Conservation (phyloP, 2,113 vertebrate genomes). For the Marcusenius ussheri region DNA sequence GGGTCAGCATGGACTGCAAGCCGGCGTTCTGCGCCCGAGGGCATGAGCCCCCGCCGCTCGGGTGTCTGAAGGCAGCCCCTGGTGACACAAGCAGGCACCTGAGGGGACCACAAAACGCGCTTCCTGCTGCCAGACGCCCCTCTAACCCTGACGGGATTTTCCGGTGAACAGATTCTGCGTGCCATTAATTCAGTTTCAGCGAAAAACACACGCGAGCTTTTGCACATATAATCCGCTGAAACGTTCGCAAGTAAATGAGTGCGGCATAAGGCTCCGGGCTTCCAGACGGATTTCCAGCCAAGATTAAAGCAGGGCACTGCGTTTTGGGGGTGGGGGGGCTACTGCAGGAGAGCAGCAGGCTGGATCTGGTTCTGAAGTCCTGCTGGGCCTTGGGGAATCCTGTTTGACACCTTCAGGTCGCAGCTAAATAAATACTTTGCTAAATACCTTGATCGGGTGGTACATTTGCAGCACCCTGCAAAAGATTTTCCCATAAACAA, state of each 20-base stretch:
- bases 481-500: not conserved
- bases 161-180: not conserved
- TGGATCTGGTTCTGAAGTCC: not conserved
- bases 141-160: not conserved
- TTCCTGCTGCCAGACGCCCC: not conserved
- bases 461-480: not conserved
- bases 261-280: too few species aligned
- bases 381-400: not conserved
- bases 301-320: not conserved
- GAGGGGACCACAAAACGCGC: not conserved
- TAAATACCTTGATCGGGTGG: not conserved
- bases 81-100: not conserved
- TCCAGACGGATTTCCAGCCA: not conserved
- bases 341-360: not conserved
- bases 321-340: not conserved
- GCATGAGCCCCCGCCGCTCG: not conserved
- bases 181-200: not conserved
- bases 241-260: not conserved
- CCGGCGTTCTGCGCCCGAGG: not conserved
- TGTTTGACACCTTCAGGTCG: not conserved
- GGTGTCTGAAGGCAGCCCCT: not conserved
- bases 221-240: not conserved
- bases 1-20: not conserved
- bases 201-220: not conserved
- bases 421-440: not conserved